A percentile compares a stretch with the other conserved stretches of the same genome.
Evolutionary conservation across 2,888 invertebrate genomes (phyloP).

Genomic region (Luffia ferchaultella): DNA sequence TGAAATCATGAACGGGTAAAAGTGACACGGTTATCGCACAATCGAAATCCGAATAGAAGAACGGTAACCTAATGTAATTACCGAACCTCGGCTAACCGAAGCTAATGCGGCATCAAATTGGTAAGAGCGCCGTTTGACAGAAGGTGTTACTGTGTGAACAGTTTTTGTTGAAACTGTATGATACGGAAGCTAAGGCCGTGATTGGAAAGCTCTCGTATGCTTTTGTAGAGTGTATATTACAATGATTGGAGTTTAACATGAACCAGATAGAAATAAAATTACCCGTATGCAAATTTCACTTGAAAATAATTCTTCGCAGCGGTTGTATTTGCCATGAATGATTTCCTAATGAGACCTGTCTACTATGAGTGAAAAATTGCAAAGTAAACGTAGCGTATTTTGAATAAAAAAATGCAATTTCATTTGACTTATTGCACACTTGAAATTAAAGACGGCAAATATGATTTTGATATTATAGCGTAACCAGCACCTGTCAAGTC

Average conservation of each 20-base stretch:
- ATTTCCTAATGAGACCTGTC: no score
- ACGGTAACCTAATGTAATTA: conserved; percentile 34
- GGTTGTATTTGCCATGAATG: no score
- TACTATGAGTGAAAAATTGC: no score
- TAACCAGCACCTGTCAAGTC: conserved; percentile 26
- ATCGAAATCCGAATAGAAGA: conserved; percentile 25
- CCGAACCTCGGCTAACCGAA: conserved; percentile 24
- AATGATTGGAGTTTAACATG: neutral
- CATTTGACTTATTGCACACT: no score
- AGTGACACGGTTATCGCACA: conserved; percentile 23
- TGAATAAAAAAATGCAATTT: no score
- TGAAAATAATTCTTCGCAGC: no score
- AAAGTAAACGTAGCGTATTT: no score
- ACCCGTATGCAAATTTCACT: no score
- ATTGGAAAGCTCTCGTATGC: conserved; percentile 14
- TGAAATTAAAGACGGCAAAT: no score
- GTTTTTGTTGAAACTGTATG: conserved; percentile 19
- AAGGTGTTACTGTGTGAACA: conserved; percentile 25
- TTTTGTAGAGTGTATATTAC: neutral
- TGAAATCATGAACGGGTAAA: no score
- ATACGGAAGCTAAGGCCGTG: conserved; percentile 14
- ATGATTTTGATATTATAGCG: conserved; percentile 15
- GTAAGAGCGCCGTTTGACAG: conserved; percentile 25
- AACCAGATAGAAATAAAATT: neutral
- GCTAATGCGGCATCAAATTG: conserved; percentile 40